Percentiles rank a stretch among this genome's conserved stretches.
phyloP scores from a whole-genome alignment of 2,113 vertebrate species.

The Petrocephalus microphthalmus region DNA sequence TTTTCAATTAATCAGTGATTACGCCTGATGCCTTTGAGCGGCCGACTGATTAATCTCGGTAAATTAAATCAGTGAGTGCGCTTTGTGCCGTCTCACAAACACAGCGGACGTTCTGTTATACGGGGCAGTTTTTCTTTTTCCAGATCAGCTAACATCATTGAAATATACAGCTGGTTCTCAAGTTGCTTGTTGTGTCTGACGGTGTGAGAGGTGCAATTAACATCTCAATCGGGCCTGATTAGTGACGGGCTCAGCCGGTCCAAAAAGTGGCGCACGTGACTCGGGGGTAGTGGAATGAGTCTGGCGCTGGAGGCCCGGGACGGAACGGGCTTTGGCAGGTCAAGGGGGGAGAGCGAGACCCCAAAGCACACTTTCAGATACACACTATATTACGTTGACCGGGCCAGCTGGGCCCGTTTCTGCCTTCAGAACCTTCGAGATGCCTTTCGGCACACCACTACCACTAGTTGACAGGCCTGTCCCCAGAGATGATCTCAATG shows the following conservation, averaged over 20 bases:
- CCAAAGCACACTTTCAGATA: not conserved
- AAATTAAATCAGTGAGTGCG: not conserved
- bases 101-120: not conserved
- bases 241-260: not conserved
- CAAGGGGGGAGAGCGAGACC: not conserved
- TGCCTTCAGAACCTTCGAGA: not conserved
- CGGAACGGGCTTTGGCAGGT: not conserved
- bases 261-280: not conserved
- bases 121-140: not conserved
- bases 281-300: not conserved
- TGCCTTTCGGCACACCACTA: not conserved
- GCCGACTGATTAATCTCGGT: not conserved
- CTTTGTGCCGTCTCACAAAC: not conserved
- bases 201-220: not conserved
- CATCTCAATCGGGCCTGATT: not conserved
- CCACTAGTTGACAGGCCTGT: no score
- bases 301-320: not conserved
- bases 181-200: not conserved
- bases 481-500: no score
- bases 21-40: not conserved
- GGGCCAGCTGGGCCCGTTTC: not conserved
- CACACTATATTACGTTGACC: not conserved
- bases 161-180: not conserved
- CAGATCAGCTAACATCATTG: not conserved
- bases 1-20: conserved; percentile 7